Evolutionary conservation across 1,140 invertebrate genomes (phyloP), one percentile per base, ranked within the genome.

Genomic region (Drosophila virilis): DNA sequence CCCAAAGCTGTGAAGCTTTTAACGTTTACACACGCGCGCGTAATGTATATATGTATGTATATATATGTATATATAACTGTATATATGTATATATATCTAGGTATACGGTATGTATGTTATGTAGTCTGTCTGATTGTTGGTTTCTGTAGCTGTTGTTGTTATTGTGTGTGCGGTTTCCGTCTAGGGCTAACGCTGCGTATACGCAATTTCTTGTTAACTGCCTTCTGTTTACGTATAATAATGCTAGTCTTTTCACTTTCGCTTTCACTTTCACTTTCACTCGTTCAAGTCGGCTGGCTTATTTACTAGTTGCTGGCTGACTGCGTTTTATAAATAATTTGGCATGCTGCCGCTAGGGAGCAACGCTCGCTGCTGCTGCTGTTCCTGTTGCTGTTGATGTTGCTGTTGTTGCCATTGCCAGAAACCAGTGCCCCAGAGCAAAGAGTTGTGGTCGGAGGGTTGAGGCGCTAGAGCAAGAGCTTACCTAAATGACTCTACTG

Each of bases 241-340:
- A 46, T 13, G 40, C 54, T 15, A 13, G n/a, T 59, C 50, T 54
- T 58, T 50, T 52, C 38, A 45, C 52, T 58, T 48, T 48, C 13
- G 15, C 37, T 57, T 17, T 12, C 33, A 22, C 58, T 48, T 33
- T 35, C 64, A 55, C 40, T 48, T 33, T 35, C 64, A 55, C 40
- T 74, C 45, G 13, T 38, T 17, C 33, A 13, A 35, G n/a, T 33
- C 7, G 22, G 10, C 22, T 50, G 22, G 48, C 65, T 68, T 74
- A 74, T 74, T 69, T 74, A 86, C 83, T 79, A 88, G 79, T 86
- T 86, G 83, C 79, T 78, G 68, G 51, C 52, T 59, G 62, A 38
- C 42, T 43, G 43, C 67, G 32, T 59, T 72, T 79, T 77, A 77
- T 82, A 82, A 79, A 82, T 78, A 74, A 82, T 88, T 86, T 70